These are phyloP conservation scores for Polypterus bichir DNA, from an alignment of 2,113 vertebrate genomes.

Conservation along the genomic window DNA sequence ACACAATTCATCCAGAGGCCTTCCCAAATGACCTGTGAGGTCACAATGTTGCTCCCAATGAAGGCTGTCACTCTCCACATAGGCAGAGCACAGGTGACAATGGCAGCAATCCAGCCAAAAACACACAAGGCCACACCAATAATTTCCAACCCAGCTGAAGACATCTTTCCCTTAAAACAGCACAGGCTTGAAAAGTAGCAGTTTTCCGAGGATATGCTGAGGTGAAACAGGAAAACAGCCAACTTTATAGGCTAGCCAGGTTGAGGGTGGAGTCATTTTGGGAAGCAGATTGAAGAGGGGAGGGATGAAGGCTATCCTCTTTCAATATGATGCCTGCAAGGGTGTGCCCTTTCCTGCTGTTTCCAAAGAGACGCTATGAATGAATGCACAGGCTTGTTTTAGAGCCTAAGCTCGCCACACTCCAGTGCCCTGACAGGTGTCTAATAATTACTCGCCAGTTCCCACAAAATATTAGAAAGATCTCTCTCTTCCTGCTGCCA, in stretches of 20 bases:
- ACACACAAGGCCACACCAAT: slow-evolving; percentile 50
- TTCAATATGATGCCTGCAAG: too few relatives aligned
- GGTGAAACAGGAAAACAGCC: slow-evolving; percentile 31
- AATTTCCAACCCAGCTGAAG: slow-evolving; percentile 60
- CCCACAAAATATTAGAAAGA: too few relatives aligned
- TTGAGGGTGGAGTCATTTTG: slow-evolving; percentile 19
- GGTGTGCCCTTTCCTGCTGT: too few relatives aligned
- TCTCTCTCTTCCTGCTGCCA: too few relatives aligned
- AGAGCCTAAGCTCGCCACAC: too few relatives aligned
- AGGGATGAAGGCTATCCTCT: too few relatives aligned
- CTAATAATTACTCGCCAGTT: too few relatives aligned
- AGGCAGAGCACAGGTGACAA: slow-evolving; percentile 48
- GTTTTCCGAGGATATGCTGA: slow-evolving; percentile 21
- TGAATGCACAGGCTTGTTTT: too few relatives aligned
- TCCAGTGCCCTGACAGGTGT: too few relatives aligned
- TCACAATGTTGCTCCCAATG: slow-evolving; percentile 54
- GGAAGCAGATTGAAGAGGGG: not conserved
- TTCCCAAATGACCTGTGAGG: slow-evolving; percentile 49
- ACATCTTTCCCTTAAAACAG: slow-evolving; percentile 14
- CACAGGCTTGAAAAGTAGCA: too few relatives aligned
- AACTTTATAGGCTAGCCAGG: slow-evolving; percentile 37
- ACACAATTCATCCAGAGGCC: slow-evolving; percentile 63
- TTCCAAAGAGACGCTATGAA: too few relatives aligned
- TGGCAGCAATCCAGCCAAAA: slow-evolving; percentile 44
- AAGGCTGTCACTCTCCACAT: slow-evolving; percentile 56